phyloP scores from a whole-genome alignment of 1,140 invertebrate genomes.

The Drosophila orosa region DNA sequence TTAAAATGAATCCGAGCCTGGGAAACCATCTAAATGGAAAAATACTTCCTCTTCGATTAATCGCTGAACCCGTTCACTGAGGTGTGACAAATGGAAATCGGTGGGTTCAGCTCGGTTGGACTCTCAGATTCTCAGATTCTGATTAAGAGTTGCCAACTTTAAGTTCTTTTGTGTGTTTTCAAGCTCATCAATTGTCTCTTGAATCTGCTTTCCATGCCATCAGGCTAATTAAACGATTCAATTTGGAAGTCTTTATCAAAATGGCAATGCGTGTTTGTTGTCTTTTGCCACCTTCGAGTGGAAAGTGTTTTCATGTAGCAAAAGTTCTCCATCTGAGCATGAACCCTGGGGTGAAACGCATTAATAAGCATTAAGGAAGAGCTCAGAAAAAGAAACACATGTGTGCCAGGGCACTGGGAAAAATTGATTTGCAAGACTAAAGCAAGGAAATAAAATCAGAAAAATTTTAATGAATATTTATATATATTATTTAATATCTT shows the following conservation, averaged over 20 bases:
- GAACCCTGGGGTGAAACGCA: slow-evolving; percentile 42
- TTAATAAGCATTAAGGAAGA: slow-evolving; percentile 73
- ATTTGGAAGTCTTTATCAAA: slow-evolving; percentile 44
- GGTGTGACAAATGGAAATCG: slow-evolving; percentile 53
- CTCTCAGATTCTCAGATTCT: neutral
- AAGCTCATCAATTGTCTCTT: slow-evolving; percentile 48
- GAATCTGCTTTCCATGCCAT: slow-evolving; percentile 45
- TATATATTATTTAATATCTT: neutral
- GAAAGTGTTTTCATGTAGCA: slow-evolving; percentile 49
- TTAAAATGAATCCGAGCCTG: slow-evolving; percentile 67
- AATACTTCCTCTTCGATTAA: slow-evolving; percentile 64
- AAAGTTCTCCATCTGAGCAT: slow-evolving; percentile 10
- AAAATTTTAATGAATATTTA: neutral
- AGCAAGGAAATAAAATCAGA: neutral
- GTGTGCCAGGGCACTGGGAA: slow-evolving; percentile 40
- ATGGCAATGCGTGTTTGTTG: slow-evolving; percentile 37
- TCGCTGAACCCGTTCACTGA: slow-evolving; percentile 65
- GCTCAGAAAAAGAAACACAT: slow-evolving; percentile 44
- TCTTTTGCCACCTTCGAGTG: slow-evolving; percentile 33
- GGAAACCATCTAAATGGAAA: slow-evolving; percentile 57
- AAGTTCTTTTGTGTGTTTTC: slow-evolving; percentile 20
- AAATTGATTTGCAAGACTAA: neutral
- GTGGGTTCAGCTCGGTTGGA: slow-evolving; percentile 1
- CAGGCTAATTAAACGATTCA: slow-evolving; percentile 73
- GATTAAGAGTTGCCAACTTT: slow-evolving; percentile 32